phyloP scores from a whole-genome alignment of 1,140 invertebrate species.

The Drosophila santomea region DNA sequence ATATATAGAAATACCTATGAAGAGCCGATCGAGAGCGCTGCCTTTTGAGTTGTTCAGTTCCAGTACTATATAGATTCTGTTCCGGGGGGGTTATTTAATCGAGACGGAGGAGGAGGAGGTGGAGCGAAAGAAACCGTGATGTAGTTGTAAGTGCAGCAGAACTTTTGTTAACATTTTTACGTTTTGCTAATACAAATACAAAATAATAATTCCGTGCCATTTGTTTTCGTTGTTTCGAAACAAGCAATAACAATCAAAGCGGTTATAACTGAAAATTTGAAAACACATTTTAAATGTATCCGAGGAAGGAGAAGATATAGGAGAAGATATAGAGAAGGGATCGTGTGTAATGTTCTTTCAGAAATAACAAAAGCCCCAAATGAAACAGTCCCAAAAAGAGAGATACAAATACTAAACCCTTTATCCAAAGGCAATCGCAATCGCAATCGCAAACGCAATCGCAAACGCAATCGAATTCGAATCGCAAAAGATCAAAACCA shows the following conservation, averaged over 20 bases:
- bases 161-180: constrained; percentile 71
- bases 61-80: constrained; percentile 39
- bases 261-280: constrained; percentile 62
- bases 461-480: constrained; percentile 72
- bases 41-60: constrained; percentile 51
- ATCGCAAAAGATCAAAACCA: constrained; percentile 81
- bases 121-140: constrained; percentile 81
- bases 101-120: neutral
- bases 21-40: constrained; percentile 47
- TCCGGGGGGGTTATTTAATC: constrained; percentile 31
- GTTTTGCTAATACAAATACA: constrained; percentile 57
- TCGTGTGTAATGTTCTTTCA: constrained; percentile 70
- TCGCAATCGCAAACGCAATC: constrained; percentile 10
- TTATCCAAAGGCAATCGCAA: constrained; percentile 67
- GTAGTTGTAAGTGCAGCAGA: constrained; percentile 79
- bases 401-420: constrained; percentile 59
- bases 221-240: constrained; percentile 73
- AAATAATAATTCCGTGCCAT: constrained; percentile 79
- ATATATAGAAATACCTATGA: constrained; percentile 26
- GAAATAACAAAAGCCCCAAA: constrained; percentile 14
- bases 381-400: constrained; percentile 28
- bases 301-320: constrained; percentile 6
- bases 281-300: constrained; percentile 71
- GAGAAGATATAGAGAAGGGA: constrained; percentile 33
- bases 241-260: constrained; percentile 80